Base-by-base conservation (phyloP, 2,888 invertebrate species). In the Drosophila rellima region DNA sequence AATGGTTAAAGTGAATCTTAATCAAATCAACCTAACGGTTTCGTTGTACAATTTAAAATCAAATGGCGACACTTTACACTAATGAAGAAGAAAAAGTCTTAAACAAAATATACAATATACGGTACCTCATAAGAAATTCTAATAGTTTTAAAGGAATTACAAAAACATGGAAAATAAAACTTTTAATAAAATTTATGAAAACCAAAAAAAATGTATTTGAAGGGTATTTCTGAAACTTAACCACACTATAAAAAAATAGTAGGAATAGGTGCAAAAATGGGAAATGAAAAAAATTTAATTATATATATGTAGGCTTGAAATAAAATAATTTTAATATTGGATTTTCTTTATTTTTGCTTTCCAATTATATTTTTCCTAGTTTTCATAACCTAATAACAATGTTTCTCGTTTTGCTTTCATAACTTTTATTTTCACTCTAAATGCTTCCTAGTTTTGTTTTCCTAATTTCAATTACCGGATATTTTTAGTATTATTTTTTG, bases 31-130 rank as follows among this genome's bases (percentile, higher is more conserved):
- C 64, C 67, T 35, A 68, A 62, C 47, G 31, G 26, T 61, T 74
- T 71, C 60, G 69, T 86, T 86, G 81, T 83, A 86, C 75, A 85
- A 76, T 82, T 70, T 75, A 79, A 69, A 82, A 63, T 76, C 69
- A 62, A 85, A 89, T 89, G 86, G 89, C 80, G 63, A 71, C 48
- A 57, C 88, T 87, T 87, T 81, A 71, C 10, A 55, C 29, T 65
- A 72, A 15, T 23, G 23, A 61, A 68, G 51, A 37, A 33, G 48
- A 35, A 59, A 69, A 45, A 64, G 66, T 60, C 62, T 78, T 74
- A 68, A 68, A 75, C 52, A 72, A 74, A 72, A 70, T 75, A 66
- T 70, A 80, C 48, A 74, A 42, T 65, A 52, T 42, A 40, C 39
- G 35, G 35, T 35, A 35, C n/a, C n/a, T 35, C 35, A n/a, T 35